phyloP scores from a whole-genome alignment of 2,797 vertebrate species.

The Enteromius radiatus region DNA sequence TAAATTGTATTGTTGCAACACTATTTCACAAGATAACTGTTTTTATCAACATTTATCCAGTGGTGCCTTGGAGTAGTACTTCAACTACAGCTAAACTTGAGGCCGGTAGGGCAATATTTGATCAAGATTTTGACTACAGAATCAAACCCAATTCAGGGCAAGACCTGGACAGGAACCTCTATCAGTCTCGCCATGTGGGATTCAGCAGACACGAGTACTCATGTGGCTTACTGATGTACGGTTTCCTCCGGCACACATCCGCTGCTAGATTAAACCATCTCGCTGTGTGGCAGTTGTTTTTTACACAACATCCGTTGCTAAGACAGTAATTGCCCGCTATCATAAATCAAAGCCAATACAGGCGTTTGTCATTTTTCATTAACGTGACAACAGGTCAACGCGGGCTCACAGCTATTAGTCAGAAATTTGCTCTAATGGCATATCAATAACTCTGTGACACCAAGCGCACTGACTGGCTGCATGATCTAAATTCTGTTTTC shows the following conservation, averaged over 20 bases:
- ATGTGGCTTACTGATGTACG: constrained; percentile 18
- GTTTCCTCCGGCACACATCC: constrained; percentile 12
- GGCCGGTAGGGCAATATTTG: not conserved
- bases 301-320: constrained; percentile 62
- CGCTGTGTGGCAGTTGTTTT: constrained; percentile 60
- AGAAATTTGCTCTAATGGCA: constrained; percentile 71
- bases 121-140: constrained; percentile 9
- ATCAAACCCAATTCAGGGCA: not conserved
- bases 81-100: not conserved
- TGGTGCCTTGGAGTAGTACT: not conserved
- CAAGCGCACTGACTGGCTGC: not conserved
- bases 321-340: constrained; percentile 74
- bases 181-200: not conserved
- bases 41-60: not conserved
- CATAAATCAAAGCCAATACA: constrained; percentile 74
- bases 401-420: constrained; percentile 61
- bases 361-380: constrained; percentile 72
- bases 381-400: constrained; percentile 72
- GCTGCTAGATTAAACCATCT: constrained; percentile 43
- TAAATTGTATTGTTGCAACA: not conserved
- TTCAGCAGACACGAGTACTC: constrained; percentile 15
- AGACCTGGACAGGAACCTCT: constrained; percentile 16
- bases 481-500: not conserved
- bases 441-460: constrained; percentile 66
- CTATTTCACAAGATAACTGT: not conserved